Percentiles rank a stretch among this genome's conserved stretches.
Evolutionary conservation across 2,888 invertebrate genomes (phyloP).

Genomic region (Drosophila paracracens): DNA sequence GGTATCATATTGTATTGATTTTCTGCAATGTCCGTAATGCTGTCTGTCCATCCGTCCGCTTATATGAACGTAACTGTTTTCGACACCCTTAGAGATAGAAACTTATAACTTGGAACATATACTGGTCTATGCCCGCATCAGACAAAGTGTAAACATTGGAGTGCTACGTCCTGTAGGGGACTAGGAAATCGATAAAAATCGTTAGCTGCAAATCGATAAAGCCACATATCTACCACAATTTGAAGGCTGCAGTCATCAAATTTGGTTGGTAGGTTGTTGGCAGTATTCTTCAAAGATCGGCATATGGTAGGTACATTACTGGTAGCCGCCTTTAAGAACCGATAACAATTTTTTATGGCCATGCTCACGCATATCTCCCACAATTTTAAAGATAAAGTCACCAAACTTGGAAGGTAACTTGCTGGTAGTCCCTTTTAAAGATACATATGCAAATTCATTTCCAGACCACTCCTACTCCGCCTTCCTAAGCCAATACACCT

Average conservation of each 20-base stretch:
- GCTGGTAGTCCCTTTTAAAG: background rate
- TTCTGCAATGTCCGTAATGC: background rate
- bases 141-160: background rate
- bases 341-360: background rate
- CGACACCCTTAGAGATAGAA: background rate
- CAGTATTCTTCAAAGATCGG: background rate
- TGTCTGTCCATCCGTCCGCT: background rate
- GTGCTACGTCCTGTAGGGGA: background rate
- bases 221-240: no score
- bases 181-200: background rate
- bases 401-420: background rate
- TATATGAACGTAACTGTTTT: background rate
- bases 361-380: background rate
- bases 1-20: background rate
- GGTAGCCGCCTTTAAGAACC: background rate
- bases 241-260: background rate
- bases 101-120: background rate
- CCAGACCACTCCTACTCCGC: background rate
- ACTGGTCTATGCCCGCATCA: background rate
- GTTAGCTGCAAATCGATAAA: no score
- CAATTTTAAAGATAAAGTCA: background rate
- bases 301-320: background rate
- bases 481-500: background rate
- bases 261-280: background rate
- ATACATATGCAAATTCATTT: background rate